These are phyloP conservation scores for Seriola dumerili DNA, from an alignment of 2,113 vertebrate genomes.

Conservation along the genomic window DNA sequence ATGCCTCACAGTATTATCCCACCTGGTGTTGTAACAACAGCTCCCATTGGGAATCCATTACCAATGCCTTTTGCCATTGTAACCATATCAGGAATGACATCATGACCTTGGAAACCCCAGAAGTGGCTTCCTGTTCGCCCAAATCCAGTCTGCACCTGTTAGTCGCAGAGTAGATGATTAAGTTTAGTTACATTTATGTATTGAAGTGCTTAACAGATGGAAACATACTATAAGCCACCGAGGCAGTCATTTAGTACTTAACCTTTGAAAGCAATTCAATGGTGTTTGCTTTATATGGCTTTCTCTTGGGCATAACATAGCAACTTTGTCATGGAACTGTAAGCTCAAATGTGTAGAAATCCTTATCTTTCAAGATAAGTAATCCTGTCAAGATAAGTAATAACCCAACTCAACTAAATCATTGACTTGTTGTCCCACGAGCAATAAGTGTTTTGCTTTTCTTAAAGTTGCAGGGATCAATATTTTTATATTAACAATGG, in stretches of 20 bases:
- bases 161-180: background rate
- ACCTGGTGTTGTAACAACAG: constrained; percentile 93
- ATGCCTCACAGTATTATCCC: constrained; percentile 16
- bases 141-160: constrained; percentile 96
- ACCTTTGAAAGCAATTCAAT: background rate
- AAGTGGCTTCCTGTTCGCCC: constrained; percentile 93
- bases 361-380: background rate
- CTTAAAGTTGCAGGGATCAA: too few species aligned
- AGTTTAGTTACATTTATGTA: background rate
- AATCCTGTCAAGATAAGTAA: background rate
- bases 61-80: constrained; percentile 97
- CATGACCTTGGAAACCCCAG: constrained; percentile 95
- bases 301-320: background rate
- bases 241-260: background rate
- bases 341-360: background rate
- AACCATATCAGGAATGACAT: constrained; percentile 92
- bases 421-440: background rate
- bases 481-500: too few species aligned
- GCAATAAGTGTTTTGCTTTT: background rate
- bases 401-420: background rate
- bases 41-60: constrained; percentile 98
- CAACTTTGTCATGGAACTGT: background rate
- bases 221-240: background rate
- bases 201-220: background rate
- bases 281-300: background rate